Conservation (phyloP, 2,797 vertebrate genomes). For the Neosalanx taihuensis region DNA sequence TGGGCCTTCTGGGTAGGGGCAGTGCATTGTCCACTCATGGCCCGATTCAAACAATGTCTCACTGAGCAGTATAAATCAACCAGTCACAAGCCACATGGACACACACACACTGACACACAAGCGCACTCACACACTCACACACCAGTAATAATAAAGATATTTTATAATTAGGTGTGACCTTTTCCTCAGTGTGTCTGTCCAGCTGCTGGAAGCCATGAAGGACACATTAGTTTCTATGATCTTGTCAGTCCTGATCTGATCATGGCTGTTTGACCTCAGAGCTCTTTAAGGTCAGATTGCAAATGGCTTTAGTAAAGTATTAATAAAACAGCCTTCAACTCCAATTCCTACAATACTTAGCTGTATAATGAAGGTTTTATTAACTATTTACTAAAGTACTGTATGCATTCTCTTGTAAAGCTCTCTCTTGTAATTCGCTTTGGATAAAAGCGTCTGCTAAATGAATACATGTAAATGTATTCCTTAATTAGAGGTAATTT, state of each 20-base stretch:
- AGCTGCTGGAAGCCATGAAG: not conserved
- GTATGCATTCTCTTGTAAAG: too few species aligned
- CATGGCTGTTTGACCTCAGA: not conserved
- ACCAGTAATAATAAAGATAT: not conserved
- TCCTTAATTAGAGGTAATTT: not conserved
- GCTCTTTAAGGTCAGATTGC: conserved; percentile 4
- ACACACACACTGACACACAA: conserved; percentile 7
- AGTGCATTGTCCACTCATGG: conserved; percentile 75
- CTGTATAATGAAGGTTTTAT: conserved; percentile 25
- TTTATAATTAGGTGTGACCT: not conserved
- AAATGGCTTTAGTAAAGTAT: not conserved
- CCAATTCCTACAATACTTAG: not conserved
- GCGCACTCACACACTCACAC: not conserved
- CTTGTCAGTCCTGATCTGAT: not conserved
- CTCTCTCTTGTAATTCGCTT: too few species aligned
- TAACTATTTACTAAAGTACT: too few species aligned
- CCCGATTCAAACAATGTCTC: conserved; percentile 70
- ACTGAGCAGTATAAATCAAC: conserved; percentile 73
- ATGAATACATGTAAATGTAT: not conserved
- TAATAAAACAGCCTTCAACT: conserved; percentile 20
- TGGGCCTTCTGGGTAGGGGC: conserved; percentile 75
- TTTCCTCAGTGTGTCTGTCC: not conserved
- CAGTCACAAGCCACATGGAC: conserved; percentile 68
- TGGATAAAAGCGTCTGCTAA: too few species aligned
- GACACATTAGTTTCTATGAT: not conserved